Evolutionary conservation across 2,888 invertebrate genomes (phyloP).

Genomic region (Sarcophaga variegata): DNA sequence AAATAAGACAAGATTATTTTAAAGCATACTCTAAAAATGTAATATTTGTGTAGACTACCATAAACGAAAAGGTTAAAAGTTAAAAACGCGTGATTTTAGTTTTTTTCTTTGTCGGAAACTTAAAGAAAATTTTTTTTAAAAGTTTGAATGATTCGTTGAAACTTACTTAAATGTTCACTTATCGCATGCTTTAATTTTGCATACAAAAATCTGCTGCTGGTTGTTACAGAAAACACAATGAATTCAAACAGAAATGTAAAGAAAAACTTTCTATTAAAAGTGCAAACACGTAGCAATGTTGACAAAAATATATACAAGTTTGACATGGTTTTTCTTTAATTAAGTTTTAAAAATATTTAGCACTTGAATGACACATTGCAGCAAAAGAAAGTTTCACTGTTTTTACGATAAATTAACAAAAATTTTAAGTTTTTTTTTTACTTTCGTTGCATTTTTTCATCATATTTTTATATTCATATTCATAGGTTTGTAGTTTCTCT

Average conservation of each 20-base stretch:
- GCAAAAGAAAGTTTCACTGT: constrained; percentile 33
- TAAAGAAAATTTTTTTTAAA: not conserved
- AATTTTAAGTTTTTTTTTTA: constrained; percentile 16
- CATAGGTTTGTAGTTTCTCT: not conserved
- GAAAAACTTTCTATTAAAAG: constrained; percentile 23
- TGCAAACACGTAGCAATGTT: constrained; percentile 45
- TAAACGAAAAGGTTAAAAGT: not conserved
- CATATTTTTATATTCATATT: constrained; percentile 19
- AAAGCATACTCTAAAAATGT: too few relatives aligned
- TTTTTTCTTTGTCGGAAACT: too few relatives aligned
- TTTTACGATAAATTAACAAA: constrained; percentile 37
- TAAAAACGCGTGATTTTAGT: not conserved
- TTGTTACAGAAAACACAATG: not conserved
- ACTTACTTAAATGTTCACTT: constrained; percentile 5
- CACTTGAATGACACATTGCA: constrained; percentile 25
- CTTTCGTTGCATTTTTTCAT: not conserved
- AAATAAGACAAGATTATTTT: too few relatives aligned
- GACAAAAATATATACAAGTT: constrained; percentile 50
- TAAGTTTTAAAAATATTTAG: constrained; percentile 40
- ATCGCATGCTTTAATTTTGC: constrained; percentile 6
- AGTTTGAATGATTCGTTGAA: not conserved
- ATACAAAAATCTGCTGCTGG: constrained; percentile 6
- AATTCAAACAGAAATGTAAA: not conserved
- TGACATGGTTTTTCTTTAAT: constrained; percentile 30
- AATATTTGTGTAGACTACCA: too few relatives aligned